Evolutionary conservation across 1,140 invertebrate genomes (phyloP).

Genomic region (Nephila pilipes): DNA sequence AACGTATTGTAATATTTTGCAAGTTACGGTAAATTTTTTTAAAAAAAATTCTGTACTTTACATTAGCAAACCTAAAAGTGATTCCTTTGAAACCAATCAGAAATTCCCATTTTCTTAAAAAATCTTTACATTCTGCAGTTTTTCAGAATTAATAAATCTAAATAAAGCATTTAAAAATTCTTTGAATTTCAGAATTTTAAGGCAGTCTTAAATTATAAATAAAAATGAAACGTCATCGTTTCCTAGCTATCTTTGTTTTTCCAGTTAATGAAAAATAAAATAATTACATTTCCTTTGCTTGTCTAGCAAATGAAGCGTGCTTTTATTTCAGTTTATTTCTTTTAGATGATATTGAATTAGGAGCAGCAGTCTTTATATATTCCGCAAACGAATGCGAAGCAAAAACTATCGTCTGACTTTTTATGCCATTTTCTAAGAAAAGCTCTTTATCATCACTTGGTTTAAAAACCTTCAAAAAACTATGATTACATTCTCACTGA

Average conservation of each 20-base stretch:
- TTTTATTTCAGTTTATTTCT: slow-evolving; percentile 11
- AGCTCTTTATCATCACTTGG: slow-evolving; percentile 8
- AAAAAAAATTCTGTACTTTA: too few relatives aligned
- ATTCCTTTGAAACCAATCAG: too few relatives aligned
- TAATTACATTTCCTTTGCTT: slow-evolving; percentile 23
- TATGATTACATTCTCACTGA: neutral
- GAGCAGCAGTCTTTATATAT: neutral
- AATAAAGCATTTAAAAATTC: neutral
- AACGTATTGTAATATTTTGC: too few relatives aligned
- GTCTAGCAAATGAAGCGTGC: neutral
- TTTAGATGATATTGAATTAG: neutral
- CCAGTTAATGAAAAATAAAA: neutral
- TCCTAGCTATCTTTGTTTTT: neutral
- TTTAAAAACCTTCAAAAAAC: slow-evolving; percentile 1
- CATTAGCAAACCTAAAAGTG: too few relatives aligned
- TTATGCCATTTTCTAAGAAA: slow-evolving; percentile 13
- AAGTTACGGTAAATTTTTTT: too few relatives aligned
- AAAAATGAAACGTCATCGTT: neutral
- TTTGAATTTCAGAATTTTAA: neutral
- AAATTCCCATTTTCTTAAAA: too few relatives aligned
- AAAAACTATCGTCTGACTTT: neutral
- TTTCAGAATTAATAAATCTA: neutral
- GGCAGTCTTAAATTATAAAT: neutral
- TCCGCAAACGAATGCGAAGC: neutral
- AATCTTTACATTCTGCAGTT: neutral